Base-by-base conservation (phyloP, 2,113 vertebrate genomes). In the Corvus hawaiiensis region DNA sequence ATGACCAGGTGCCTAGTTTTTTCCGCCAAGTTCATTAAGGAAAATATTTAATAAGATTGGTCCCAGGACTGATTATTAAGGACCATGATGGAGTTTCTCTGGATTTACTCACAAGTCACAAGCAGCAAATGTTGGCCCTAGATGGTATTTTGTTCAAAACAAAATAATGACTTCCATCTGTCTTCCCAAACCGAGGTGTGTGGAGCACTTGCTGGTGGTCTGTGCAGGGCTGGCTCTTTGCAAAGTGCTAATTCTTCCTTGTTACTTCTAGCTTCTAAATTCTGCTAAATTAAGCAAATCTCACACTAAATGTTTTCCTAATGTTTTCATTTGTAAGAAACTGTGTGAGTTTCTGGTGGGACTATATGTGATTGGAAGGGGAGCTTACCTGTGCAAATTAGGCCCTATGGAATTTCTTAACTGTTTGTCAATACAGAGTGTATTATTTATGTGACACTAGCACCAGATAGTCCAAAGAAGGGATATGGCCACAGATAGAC, bases 131-230 rank as follows among this genome's bases (percentile, higher is more conserved):
- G 88, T 71, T 93, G 85, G 88, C 35, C 85, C 87, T 92, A 93
- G 90, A 93, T 94, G 94, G 90, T 96, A 78, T 96, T 97, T 88
- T 90, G 79, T 89, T 96, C 71, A 94, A 96, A 97, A 95, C 93
- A 95, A 94, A 94, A 93, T 95, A 97, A 96, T 93, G 55, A 83
- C 44, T 96, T 94, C 94, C 95, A 97, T 96, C 85, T 97, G 96
- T 69, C 85, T 93, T 95, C 80, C 84, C 91, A 91, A 81, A 71
- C 61, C 4, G 24, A 93, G 87, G 55, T 67, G 72, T 52, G 66
- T 80, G 59, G 68, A 93, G 72, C 90, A 90, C 72, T 95, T 96
- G 92, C 75, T 96, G 93, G 92, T 96, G 94, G 95, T 95, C 95
- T 93, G 72, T 51, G 41, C 51, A 74, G 63, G 32, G 71, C 78